phyloP scores from a whole-genome alignment of 1,140 invertebrate species.

The Neodiprion pinetum region DNA sequence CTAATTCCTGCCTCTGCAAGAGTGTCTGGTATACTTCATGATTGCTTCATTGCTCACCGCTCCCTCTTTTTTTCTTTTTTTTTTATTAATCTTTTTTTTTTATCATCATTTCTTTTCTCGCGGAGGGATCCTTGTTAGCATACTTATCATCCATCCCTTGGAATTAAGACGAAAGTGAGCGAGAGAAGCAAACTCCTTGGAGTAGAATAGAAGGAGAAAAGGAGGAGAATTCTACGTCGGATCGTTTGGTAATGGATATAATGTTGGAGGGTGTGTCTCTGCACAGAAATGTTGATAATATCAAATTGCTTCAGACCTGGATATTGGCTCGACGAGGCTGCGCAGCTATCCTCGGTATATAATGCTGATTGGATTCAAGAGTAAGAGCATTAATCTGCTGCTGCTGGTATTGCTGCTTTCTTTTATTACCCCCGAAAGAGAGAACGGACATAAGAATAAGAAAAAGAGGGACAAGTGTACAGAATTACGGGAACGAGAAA shows the following conservation, averaged over 20 bases:
- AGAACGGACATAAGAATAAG: too few relatives aligned
- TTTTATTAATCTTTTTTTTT: not conserved
- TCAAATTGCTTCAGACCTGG: slow-evolving; percentile 49
- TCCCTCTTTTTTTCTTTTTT: slow-evolving; percentile 38
- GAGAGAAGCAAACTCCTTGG: not conserved
- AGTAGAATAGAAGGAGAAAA: slow-evolving; percentile 21
- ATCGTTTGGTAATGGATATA: slow-evolving; percentile 1
- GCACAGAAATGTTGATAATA: slow-evolving; percentile 55
- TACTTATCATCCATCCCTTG: slow-evolving; percentile 56
- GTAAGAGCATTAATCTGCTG: slow-evolving; percentile 60
- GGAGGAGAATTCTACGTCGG: not conserved
- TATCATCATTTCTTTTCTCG: too few relatives aligned
- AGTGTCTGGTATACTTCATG: not conserved
- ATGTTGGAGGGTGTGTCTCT: slow-evolving; percentile 28
- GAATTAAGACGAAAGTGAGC: slow-evolving; percentile 48
- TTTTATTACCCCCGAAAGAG: not conserved
- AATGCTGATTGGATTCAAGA: slow-evolving; percentile 63
- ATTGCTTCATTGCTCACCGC: slow-evolving; percentile 14
- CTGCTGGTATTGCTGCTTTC: slow-evolving; percentile 48
- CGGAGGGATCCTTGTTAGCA: slow-evolving; percentile 50
- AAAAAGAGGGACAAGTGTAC: too few relatives aligned
- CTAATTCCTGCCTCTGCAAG: slow-evolving; percentile 7
- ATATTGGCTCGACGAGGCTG: slow-evolving; percentile 59
- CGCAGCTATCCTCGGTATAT: slow-evolving; percentile 57
- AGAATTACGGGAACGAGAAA: too few relatives aligned